Conservation (phyloP, 2,888 invertebrate species). For the Tipula vernalis region DNA sequence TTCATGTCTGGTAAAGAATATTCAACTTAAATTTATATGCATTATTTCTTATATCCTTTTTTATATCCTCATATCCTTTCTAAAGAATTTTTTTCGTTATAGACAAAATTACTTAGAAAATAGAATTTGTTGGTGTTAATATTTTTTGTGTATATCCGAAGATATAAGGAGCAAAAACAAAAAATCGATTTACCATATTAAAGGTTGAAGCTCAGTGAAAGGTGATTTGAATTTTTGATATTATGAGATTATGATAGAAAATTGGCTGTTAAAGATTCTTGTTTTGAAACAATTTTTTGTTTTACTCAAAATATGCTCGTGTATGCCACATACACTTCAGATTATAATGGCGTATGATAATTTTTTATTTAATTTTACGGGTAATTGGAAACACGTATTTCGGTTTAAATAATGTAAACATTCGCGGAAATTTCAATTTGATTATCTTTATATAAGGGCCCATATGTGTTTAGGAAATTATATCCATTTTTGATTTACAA, state of each 20-base stretch:
- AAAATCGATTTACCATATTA: background rate
- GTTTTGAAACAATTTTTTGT: background rate
- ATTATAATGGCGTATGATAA: background rate
- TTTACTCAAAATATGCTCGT: background rate
- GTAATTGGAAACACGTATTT: background rate
- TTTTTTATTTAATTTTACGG: background rate
- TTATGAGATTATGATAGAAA: background rate
- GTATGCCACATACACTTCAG: background rate
- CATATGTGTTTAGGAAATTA: background rate
- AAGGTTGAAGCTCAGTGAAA: background rate
- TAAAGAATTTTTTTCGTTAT: background rate
- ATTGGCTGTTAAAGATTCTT: background rate
- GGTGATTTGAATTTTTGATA: slow-evolving; percentile 4
- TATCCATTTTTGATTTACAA: background rate
- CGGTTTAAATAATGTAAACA: background rate
- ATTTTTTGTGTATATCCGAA: background rate
- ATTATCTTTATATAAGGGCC: background rate
- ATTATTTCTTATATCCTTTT: background rate
- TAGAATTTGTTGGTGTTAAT: background rate
- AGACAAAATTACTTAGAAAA: background rate
- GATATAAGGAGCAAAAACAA: background rate
- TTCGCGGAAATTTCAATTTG: background rate
- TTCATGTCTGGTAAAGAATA: background rate
- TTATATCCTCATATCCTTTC: background rate
- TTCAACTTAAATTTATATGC: background rate